Conservation (phyloP, 2,113 vertebrate species). For the Sebastes schlegelii region DNA sequence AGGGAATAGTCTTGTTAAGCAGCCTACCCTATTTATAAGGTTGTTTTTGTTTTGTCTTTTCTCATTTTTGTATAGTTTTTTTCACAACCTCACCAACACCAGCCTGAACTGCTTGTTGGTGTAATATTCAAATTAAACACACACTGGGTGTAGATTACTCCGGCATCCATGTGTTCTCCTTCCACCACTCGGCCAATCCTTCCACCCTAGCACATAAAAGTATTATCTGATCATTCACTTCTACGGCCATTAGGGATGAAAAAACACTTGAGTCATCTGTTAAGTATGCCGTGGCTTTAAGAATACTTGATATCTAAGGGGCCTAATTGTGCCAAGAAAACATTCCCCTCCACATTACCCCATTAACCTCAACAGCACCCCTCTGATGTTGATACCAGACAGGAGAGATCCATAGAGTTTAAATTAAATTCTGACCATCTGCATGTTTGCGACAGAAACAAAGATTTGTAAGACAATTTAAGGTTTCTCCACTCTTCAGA, state of each 20-base stretch:
- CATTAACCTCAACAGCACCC: not conserved
- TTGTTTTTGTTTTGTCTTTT: not conserved
- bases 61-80: not conserved
- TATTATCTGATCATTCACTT: not conserved
- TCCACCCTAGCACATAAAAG: not conserved
- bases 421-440: conserved; percentile 10
- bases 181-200: no score
- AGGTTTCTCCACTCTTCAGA: conserved; percentile 16
- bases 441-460: conserved; percentile 12
- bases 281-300: not conserved
- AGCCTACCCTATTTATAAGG: not conserved
- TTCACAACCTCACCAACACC: not conserved
- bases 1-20: not conserved
- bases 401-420: not conserved
- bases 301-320: conserved; percentile 5
- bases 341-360: not conserved
- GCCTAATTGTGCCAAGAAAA: conserved; percentile 14
- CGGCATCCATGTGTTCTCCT: not conserved
- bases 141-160: not conserved
- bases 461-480: not conserved
- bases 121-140: not conserved
- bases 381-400: not conserved
- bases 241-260: not conserved
- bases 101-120: conserved; percentile 1
- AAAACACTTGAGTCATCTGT: not conserved